Evolutionary conservation across 2,888 invertebrate species (phyloP).

Genomic region (Tiliacea citrago): DNA sequence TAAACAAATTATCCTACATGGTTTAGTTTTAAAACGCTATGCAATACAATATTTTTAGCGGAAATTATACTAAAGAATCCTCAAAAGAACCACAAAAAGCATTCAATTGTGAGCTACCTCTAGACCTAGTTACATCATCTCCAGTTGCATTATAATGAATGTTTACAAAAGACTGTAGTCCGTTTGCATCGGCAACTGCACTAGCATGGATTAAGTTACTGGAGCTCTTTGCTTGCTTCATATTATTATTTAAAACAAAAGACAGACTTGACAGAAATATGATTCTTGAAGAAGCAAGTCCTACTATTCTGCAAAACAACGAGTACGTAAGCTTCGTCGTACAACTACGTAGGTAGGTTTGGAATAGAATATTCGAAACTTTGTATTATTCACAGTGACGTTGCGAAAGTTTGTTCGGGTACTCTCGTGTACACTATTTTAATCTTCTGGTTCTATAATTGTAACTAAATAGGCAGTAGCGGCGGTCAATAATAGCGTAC

Average conservation of each 20-base stretch:
- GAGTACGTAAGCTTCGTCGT: slow-evolving; percentile 40
- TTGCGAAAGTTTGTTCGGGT: slow-evolving; percentile 41
- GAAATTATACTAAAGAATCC: not conserved
- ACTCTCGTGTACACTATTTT: slow-evolving; percentile 32
- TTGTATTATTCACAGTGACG: slow-evolving; percentile 49
- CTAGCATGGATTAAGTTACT: slow-evolving; percentile 72
- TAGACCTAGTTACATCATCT: slow-evolving; percentile 17
- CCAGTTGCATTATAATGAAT: slow-evolving; percentile 43
- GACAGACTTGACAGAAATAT: slow-evolving; percentile 63
- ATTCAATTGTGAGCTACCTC: slow-evolving; percentile 21
- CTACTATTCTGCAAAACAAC: slow-evolving; percentile 48
- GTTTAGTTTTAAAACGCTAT: not conserved
- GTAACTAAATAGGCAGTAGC: not conserved
- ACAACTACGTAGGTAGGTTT: slow-evolving; percentile 28
- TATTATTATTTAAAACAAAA: slow-evolving; percentile 64
- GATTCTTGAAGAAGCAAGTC: slow-evolving; percentile 59
- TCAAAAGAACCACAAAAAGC: slow-evolving; percentile 8
- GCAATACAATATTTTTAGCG: not conserved
- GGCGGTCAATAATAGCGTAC: not conserved
- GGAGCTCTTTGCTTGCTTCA: slow-evolving; percentile 46
- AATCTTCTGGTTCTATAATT: slow-evolving; percentile 23
- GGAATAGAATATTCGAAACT: slow-evolving; percentile 56
- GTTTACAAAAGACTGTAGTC: slow-evolving; percentile 63
- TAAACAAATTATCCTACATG: not conserved
- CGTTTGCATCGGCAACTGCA: slow-evolving; percentile 47